These are phyloP conservation scores for Labeo rohita DNA, from an alignment of 2,113 vertebrate genomes.

Conservation along the genomic window DNA sequence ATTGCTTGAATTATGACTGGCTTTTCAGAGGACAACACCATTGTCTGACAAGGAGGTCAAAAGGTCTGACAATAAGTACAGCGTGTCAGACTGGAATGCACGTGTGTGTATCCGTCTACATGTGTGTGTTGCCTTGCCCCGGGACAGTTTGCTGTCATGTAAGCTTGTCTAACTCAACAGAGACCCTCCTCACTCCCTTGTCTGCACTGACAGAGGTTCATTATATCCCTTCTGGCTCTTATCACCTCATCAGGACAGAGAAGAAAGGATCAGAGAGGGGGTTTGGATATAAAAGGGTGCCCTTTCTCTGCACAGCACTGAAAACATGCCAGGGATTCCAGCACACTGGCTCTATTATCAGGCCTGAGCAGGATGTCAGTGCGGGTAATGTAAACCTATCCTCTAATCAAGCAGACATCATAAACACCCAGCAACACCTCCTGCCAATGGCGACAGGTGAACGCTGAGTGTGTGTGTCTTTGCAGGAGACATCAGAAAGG, in stretches of 20 bases:
- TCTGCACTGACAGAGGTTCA: slow-evolving; percentile 42
- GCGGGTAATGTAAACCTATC: slow-evolving; percentile 54
- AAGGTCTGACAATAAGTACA: slow-evolving; percentile 53
- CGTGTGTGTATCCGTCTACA: slow-evolving; percentile 41
- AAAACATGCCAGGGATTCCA: slow-evolving; percentile 55
- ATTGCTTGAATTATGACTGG: slow-evolving; percentile 37
- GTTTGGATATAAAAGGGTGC: slow-evolving; percentile 45
- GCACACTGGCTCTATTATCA: slow-evolving; percentile 44
- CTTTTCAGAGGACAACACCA: slow-evolving; percentile 38
- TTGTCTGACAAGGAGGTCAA: slow-evolving; percentile 53
- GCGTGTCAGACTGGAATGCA: slow-evolving; percentile 45
- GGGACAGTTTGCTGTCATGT: slow-evolving; percentile 55
- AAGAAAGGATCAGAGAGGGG: slow-evolving; percentile 42
- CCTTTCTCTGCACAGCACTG: slow-evolving; percentile 38
- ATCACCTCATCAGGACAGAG: slow-evolving; percentile 49
- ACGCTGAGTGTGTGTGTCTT: background rate
- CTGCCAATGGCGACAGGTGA: slow-evolving; percentile 49
- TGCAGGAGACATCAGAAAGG: background rate
- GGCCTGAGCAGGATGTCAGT: slow-evolving; percentile 48
- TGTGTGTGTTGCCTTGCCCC: slow-evolving; percentile 54
- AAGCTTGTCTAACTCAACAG: slow-evolving; percentile 30
- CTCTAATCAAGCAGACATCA: slow-evolving; percentile 54
- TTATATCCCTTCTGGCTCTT: slow-evolving; percentile 39
- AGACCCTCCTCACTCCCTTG: slow-evolving; percentile 25
- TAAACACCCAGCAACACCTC: slow-evolving; percentile 56